Evolutionary conservation across 2,797 vertebrate genomes (phyloP).

Genomic region (Mico argentatus): DNA sequence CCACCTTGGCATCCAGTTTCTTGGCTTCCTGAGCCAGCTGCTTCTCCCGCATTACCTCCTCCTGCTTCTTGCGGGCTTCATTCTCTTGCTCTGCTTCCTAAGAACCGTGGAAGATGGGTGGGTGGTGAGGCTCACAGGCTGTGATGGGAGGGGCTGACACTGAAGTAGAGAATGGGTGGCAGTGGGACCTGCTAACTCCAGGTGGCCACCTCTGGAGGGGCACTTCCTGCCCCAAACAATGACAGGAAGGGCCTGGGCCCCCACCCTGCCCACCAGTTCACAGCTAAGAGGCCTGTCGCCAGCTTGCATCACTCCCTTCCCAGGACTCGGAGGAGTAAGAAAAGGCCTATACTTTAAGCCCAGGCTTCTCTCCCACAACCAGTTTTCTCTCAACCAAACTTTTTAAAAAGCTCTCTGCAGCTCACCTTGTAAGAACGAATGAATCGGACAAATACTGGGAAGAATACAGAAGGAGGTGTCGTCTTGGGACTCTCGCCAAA

Average conservation of each 20-base stretch:
- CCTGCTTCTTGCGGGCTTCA: slow-evolving; percentile 95
- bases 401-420: background rate
- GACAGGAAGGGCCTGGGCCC: slow-evolving; percentile 77
- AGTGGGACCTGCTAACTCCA: slow-evolving; percentile 65
- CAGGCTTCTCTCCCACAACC: background rate
- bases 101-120: background rate
- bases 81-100: slow-evolving; percentile 96
- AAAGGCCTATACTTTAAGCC: slow-evolving; percentile 32
- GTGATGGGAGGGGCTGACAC: slow-evolving; percentile 17
- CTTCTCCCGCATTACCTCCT: slow-evolving; percentile 95
- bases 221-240: slow-evolving; percentile 81
- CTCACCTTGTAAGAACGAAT: slow-evolving; percentile 98
- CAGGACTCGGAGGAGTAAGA: slow-evolving; percentile 29
- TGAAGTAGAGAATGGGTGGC: slow-evolving; percentile 57
- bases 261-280: slow-evolving; percentile 63
- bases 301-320: slow-evolving; percentile 52
- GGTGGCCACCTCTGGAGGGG: slow-evolving; percentile 73
- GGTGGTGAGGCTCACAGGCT: background rate
- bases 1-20: slow-evolving; percentile 87
- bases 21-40: slow-evolving; percentile 96
- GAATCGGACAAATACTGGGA: slow-evolving; percentile 97
- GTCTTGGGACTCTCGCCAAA: slow-evolving; percentile 98
- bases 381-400: background rate
- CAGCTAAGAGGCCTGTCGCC: slow-evolving; percentile 55
- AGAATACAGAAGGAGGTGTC: slow-evolving; percentile 96